Evolutionary conservation across 2,797 vertebrate species (phyloP), one percentile per base, ranked within the genome.

Genomic region (Schizopygopsis malacanthus): DNA sequence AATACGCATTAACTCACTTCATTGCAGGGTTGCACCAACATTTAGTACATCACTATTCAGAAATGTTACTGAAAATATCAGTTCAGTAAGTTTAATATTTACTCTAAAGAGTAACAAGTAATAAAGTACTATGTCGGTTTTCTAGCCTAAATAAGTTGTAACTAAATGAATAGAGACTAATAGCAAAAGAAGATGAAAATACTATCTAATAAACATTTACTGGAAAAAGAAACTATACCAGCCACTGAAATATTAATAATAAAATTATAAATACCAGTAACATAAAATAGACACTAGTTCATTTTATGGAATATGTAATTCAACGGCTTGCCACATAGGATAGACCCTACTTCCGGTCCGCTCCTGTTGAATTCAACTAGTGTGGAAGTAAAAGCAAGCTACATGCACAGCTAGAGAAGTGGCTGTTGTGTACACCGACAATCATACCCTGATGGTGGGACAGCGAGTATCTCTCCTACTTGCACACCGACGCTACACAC

Each of bases 401-500:
- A 52, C 22, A 56, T 45, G n/a, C 45, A 56, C 25, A 80, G 83
- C 63, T 4, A 59, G 45, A 39, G 45, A 77, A 50, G 43, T 8
- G 56, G 25, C 3, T 54, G 81, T 63, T 61, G 82, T 67, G 25
- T 78, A 76, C 28, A 16, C 22, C 76, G 16, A 82, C 6, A 72
- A 33, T 73, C 84, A 37, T 72, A 87, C 85, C 85, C 6, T 43
- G 20, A 1, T 33, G n/a, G 7, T 28, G 37, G 9, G n/a, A 20
- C 8, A 73, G 75, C n/a, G n/a, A 72, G 22, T 20, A 61, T 41
- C 20, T 85, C 90, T 13, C 92, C 92, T 78, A 93, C 94, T 83
- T 95, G 95, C 79, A 96, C 93, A 0, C 95, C 95, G 43, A 95
- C 85, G 88, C 93, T 95, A 67, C 93, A 93, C 7, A 85, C 73